A percentile compares a stretch with the other conserved stretches of the same genome.
Conservation (phyloP, 2,888 invertebrate species). For the Callosobruchus maculatus region DNA sequence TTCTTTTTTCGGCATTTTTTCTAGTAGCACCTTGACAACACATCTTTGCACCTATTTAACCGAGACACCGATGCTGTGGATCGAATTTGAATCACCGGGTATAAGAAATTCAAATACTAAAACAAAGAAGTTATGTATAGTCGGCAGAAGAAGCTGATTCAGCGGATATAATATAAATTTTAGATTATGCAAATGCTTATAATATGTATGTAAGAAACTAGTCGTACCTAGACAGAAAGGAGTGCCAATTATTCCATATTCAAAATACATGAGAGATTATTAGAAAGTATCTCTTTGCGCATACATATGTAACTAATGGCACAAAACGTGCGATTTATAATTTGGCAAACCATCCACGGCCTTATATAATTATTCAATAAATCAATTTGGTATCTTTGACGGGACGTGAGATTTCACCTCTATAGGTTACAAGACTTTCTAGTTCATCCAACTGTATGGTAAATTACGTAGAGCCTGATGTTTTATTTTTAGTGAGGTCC, state of each 20-base stretch:
- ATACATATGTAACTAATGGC: not conserved
- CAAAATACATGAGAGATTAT: not conserved
- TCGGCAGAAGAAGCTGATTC: not conserved
- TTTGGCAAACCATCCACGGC: not conserved
- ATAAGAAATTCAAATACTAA: too few species aligned
- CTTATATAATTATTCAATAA: not conserved
- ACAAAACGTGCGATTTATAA: not conserved
- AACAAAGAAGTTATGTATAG: not conserved
- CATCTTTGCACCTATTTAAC: too few species aligned
- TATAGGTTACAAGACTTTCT: not conserved
- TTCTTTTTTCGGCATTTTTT: too few species aligned
- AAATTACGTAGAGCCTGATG: not conserved
- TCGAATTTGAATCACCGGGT: too few species aligned
- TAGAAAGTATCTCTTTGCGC: not conserved
- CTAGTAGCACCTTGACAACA: too few species aligned
- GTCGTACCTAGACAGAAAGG: not conserved
- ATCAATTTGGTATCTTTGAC: not conserved
- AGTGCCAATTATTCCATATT: not conserved
- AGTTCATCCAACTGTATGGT: not conserved
- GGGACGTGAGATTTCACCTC: not conserved
- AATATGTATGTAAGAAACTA: not conserved
- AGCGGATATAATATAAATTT: not conserved
- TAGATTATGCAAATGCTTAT: not conserved
- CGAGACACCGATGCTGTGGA: too few species aligned
- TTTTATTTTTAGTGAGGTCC: not conserved